Evolutionary conservation across 2,113 vertebrate genomes (phyloP).

Genomic region (Chiloscyllium plagiosum): DNA sequence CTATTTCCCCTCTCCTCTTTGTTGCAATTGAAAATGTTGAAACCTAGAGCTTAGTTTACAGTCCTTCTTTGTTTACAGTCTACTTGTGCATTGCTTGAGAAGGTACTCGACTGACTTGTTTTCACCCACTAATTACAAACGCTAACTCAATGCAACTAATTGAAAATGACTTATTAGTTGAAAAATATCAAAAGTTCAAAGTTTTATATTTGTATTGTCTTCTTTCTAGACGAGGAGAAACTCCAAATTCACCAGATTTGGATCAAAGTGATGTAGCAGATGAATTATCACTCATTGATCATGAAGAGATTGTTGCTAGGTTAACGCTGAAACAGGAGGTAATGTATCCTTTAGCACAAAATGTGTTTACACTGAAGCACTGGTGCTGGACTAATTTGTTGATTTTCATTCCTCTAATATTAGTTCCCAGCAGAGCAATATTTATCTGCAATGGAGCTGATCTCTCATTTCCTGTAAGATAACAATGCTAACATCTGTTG

Average conservation of each 20-base stretch:
- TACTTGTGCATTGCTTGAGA: not conserved
- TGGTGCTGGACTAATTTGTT: not conserved
- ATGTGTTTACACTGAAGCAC: constrained; percentile 37
- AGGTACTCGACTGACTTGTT: not conserved
- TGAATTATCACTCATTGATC: constrained; percentile 89
- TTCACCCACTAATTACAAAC: not conserved
- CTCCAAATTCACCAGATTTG: constrained; percentile 65
- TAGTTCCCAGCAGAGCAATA: not conserved
- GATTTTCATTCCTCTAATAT: not conserved
- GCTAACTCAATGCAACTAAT: not conserved
- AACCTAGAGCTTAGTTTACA: not conserved
- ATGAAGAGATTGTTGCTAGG: constrained; percentile 86
- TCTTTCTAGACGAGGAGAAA: constrained; percentile 50
- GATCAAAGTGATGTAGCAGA: constrained; percentile 74
- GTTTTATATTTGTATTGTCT: not conserved
- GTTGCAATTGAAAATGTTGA: not conserved
- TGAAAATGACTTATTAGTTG: not conserved
- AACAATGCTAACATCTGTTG: not conserved
- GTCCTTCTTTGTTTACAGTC: not conserved
- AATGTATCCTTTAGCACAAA: constrained; percentile 35
- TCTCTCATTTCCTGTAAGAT: not conserved
- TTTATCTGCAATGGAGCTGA: not conserved
- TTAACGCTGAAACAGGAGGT: constrained; percentile 93
- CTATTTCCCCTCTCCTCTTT: not conserved
- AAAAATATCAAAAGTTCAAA: not conserved